These are phyloP conservation scores for Phrynocephalus guinanensis DNA, from an alignment of 2,797 vertebrate species.

Conservation along the genomic window DNA sequence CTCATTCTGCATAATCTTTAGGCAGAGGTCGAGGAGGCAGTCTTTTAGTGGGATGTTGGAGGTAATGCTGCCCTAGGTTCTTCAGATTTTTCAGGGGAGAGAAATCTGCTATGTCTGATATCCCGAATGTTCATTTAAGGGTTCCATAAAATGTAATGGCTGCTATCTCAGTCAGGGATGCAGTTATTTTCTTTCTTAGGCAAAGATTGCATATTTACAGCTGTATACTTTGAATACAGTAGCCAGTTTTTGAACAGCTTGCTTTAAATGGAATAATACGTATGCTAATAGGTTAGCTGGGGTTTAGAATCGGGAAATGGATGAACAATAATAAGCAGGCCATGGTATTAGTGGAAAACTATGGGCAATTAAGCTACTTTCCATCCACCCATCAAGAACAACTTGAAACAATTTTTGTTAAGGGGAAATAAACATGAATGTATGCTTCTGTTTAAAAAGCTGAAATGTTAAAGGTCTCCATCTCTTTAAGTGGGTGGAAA, in stretches of 20 bases:
- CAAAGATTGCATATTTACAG: background rate
- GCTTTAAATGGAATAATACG: background rate
- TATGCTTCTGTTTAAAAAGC: background rate
- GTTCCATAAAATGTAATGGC: conserved; percentile 68
- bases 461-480: background rate
- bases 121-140: conserved; percentile 64
- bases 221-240: background rate
- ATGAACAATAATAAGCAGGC: background rate
- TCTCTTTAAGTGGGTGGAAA: background rate
- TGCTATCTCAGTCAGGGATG: conserved; percentile 35
- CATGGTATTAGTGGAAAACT: background rate
- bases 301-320: background rate
- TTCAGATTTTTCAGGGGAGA: background rate
- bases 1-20: background rate
- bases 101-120: background rate
- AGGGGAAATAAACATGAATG: background rate
- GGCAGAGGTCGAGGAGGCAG: background rate
- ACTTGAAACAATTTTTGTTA: background rate
- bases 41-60: background rate
- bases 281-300: background rate
- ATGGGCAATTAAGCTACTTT: background rate
- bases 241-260: background rate
- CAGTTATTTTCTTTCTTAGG: background rate
- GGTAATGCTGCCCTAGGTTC: background rate
- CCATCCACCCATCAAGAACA: background rate